A percentile compares a stretch with the other conserved stretches of the same genome.
phyloP scores from a whole-genome alignment of 2,113 vertebrate genomes.

The Eublepharis macularius region DNA sequence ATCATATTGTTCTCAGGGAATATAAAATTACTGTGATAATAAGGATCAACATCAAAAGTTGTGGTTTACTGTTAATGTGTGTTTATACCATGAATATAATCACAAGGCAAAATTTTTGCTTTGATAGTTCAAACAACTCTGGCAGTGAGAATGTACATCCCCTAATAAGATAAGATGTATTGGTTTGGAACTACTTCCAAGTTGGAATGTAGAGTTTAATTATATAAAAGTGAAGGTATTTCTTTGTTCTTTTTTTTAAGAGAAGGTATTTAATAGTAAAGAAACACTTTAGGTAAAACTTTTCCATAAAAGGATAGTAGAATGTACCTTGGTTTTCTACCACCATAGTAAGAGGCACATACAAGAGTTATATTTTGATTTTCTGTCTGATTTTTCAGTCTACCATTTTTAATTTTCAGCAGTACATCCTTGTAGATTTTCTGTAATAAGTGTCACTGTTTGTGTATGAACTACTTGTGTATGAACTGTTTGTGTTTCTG shows the following conservation, averaged over 20 bases:
- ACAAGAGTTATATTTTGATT: constrained; percentile 17
- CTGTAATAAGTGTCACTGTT: background rate
- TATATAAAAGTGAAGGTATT: constrained; percentile 55
- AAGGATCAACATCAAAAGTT: constrained; percentile 9
- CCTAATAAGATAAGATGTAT: constrained; percentile 65
- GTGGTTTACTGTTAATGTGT: background rate
- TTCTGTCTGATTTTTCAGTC: background rate
- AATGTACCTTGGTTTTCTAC: constrained; percentile 17
- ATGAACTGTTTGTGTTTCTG: constrained; percentile 9
- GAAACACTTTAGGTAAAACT: constrained; percentile 41
- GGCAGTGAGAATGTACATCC: constrained; percentile 50
- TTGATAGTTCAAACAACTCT: constrained; percentile 32
- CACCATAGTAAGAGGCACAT: background rate
- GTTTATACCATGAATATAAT: constrained; percentile 19
- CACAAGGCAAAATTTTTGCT: constrained; percentile 17
- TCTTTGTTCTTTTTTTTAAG: constrained; percentile 48
- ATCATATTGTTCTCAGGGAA: background rate
- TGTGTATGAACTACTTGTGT: constrained; percentile 15
- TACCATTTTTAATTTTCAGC: background rate
- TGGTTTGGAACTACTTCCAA: constrained; percentile 41
- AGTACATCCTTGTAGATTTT: background rate
- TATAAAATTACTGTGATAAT: background rate
- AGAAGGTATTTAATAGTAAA: constrained; percentile 37
- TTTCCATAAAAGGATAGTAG: constrained; percentile 52
- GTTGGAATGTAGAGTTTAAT: constrained; percentile 63